Percentiles rank a stretch among this genome's conserved stretches.
Evolutionary conservation across 2,888 invertebrate species (phyloP).

Genomic region (Timandra comae): DNA sequence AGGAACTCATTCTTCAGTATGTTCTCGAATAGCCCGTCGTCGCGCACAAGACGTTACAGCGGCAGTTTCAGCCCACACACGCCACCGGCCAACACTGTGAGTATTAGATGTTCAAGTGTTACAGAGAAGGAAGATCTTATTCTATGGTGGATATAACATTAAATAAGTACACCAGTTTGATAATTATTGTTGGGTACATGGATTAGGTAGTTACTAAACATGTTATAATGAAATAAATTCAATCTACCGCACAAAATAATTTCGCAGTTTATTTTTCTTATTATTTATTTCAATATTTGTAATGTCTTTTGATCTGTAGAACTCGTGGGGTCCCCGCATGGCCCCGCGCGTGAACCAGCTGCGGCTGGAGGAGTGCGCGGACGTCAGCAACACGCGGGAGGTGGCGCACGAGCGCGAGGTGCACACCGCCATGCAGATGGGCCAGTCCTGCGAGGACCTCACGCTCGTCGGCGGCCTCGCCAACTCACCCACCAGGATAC

Average conservation of each 20-base stretch:
- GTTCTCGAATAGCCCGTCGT: constrained; percentile 80
- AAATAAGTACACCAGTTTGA: too few relatives aligned
- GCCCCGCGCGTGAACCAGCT: constrained; percentile 92
- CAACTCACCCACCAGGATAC: constrained; percentile 72
- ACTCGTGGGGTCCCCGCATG: constrained; percentile 79
- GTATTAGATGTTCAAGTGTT: too few relatives aligned
- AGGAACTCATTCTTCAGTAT: constrained; percentile 85
- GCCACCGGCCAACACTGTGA: constrained; percentile 40
- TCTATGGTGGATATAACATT: too few relatives aligned
- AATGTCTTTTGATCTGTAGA: constrained; percentile 27
- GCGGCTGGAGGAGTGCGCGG: constrained; percentile 91
- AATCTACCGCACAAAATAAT: too few relatives aligned
- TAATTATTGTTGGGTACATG: too few relatives aligned
- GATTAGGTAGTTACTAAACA: too few relatives aligned
- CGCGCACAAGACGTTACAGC: constrained; percentile 90
- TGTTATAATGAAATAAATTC: too few relatives aligned
- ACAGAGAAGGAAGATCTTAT: too few relatives aligned
- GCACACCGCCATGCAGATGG: constrained; percentile 94
- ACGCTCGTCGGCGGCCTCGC: constrained; percentile 72
- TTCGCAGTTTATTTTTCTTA: too few relatives aligned
- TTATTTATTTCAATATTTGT: too few relatives aligned
- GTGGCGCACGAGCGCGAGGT: constrained; percentile 94
- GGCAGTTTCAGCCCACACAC: constrained; percentile 88
- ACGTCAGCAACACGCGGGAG: constrained; percentile 87
- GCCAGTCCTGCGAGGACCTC: constrained; percentile 95